Base-by-base conservation (phyloP, 2,797 vertebrate genomes). In the Meda fulgida region DNA sequence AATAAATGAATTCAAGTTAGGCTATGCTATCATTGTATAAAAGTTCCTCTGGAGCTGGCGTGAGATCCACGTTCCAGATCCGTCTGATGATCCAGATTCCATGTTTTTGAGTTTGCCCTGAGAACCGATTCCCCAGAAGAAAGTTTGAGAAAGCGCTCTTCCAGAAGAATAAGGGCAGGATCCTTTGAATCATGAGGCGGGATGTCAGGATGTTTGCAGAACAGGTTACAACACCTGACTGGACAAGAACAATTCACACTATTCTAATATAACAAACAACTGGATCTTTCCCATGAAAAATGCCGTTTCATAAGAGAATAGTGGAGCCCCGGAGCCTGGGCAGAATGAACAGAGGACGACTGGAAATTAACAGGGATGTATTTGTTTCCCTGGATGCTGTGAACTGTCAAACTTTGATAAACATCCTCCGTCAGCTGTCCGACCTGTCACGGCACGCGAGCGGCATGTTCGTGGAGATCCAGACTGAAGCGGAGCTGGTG, bases 381-480 rank as follows among this genome's bases (percentile, higher is more conserved):
- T 95, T 95, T 88, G 85, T 91, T 85, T 93, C 94, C 3, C 88
- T 96, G 91, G 94, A 94, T 87, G 95, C 95, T 89, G 95, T 96
- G 89, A 94, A 92, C 90, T 89, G 92, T 78, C 93, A 92, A 83
- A 89, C 93, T 40, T 88, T 97, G 90, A 89, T 92, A 31, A 90
- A 92, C 83, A 91, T 96, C 87, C 93, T 96, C 48, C 92, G 92
- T 83, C 96, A 97, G 91, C 95, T 96, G 78, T 95, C 96, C 78
- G 95, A 96, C 88, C 92, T 96, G 80, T 96, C 95, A 81, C 94
- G 93, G 86, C 94, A 94, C 85, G 96, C 96, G 21, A 90, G 92
- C 87, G 94, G 94, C 92, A 92, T 97, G 93, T 96, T 97, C 90
- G 90, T 91, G 69, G 95, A 94, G 89, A 93, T 97, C 84, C 94